Conservation (phyloP, 2,797 vertebrate species). For the Clarias pachynema region DNA sequence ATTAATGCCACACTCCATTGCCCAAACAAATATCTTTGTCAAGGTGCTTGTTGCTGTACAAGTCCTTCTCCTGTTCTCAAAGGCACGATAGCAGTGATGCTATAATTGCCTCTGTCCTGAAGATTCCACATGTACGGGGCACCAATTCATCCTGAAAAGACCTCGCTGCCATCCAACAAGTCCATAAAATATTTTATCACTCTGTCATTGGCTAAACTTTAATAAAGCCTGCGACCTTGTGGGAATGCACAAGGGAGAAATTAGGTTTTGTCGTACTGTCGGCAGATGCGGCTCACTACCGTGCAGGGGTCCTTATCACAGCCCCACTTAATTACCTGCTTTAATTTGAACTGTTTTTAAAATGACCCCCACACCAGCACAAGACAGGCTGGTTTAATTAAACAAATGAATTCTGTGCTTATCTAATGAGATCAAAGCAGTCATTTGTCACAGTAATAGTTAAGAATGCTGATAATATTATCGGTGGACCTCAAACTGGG, state of each 20-base stretch:
- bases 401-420: slow-evolving; percentile 89
- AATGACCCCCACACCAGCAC: slow-evolving; percentile 86
- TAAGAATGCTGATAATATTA: slow-evolving; percentile 78
- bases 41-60: slow-evolving; percentile 80
- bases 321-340: slow-evolving; percentile 95
- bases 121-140: slow-evolving; percentile 74
- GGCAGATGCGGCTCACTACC: slow-evolving; percentile 73
- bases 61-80: slow-evolving; percentile 77
- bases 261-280: slow-evolving; percentile 85
- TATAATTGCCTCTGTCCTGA: slow-evolving; percentile 84
- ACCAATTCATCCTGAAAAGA: slow-evolving; percentile 69
- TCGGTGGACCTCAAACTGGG: slow-evolving; percentile 70
- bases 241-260: slow-evolving; percentile 87
- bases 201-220: slow-evolving; percentile 86
- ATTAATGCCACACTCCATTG: slow-evolving; percentile 82
- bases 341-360: slow-evolving; percentile 93
- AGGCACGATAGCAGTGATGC: slow-evolving; percentile 83
- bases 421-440: slow-evolving; percentile 81
- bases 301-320: slow-evolving; percentile 89
- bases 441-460: slow-evolving; percentile 87
- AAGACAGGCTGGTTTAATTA: slow-evolving; percentile 93
- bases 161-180: slow-evolving; percentile 75
- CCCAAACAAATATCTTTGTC: slow-evolving; percentile 85
- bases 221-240: slow-evolving; percentile 92
- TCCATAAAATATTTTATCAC: slow-evolving; percentile 91